Evolutionary conservation across 2,797 vertebrate genomes (phyloP).

Genomic region (Peromyscus eremicus): DNA sequence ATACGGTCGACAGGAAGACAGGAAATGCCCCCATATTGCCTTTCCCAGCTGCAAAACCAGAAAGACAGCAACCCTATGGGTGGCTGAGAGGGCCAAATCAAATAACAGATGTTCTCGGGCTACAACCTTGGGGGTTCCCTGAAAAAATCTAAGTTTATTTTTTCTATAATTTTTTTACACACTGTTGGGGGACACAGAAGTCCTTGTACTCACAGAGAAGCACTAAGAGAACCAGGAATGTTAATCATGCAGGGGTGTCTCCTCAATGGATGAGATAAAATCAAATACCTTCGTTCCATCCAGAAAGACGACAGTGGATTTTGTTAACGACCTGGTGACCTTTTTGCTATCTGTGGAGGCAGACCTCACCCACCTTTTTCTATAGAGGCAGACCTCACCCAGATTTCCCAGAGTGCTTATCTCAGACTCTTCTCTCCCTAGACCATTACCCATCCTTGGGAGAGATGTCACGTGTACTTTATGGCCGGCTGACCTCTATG

Average conservation of each 20-base stretch:
- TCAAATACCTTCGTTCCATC: neutral
- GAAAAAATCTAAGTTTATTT: neutral
- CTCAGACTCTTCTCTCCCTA: neutral
- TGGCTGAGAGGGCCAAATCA: neutral
- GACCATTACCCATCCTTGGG: neutral
- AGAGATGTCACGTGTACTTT: neutral
- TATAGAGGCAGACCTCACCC: neutral
- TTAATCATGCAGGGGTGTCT: neutral
- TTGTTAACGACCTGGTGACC: neutral
- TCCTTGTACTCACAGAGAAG: neutral
- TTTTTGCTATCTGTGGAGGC: neutral
- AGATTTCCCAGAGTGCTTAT: neutral
- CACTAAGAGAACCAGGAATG: neutral
- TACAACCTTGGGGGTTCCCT: neutral
- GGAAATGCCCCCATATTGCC: neutral
- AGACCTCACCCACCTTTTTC: neutral
- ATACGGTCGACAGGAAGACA: neutral
- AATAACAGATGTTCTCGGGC: neutral
- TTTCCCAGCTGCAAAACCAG: neutral
- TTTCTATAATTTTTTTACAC: neutral
- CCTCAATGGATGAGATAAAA: neutral
- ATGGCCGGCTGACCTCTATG: neutral
- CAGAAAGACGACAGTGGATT: neutral
- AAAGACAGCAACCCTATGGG: neutral
- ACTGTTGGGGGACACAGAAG: neutral